Evolutionary conservation across 2,888 invertebrate species (phyloP), one percentile per base, ranked within the genome.

Genomic region (Sminthurinus aureus): DNA sequence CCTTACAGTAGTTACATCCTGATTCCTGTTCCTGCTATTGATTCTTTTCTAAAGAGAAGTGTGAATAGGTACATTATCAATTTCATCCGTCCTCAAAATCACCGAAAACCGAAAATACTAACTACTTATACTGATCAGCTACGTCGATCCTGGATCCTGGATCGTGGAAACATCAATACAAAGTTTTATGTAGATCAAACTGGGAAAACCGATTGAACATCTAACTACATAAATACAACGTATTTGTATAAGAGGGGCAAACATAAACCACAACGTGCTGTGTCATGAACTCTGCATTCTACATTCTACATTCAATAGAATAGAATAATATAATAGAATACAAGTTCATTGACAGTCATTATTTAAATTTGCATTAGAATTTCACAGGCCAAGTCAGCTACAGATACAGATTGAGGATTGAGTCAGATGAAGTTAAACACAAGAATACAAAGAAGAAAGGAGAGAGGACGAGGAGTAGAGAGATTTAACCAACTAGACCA

Each of bases 281-380:
- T 38, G 38, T 38, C 18, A 58, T 58, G 58, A 58, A 58, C 58
- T 58, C 9, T 18, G 9, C 9, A 58, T 13, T 18, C 52, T n/a
- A 52, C 52, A 52, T n/a, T n/a, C n/a, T n/a, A n/a, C n/a, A n/a
- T n/a, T n/a, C n/a, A n/a, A n/a, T n/a, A n/a, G 38, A 38, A 38
- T 38, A 38, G 38, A 38, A 38, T 38, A 38, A 38, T 38, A 38
- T 38, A 38, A 38, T 38, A 6, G 15, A 9, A 71, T 12, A 11
- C 71, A 71, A 71, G 71, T 71, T 71, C 71, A 71, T 71, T 71
- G 71, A 71, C 71, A 71, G 24, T 58, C 15, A 58, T 58, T 58
- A 58, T 58, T 58, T 58, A 71, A 71, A 24, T 26, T 2, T 24
- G 15, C 71, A 26, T 1, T 26, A 24, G 24, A 6, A 26, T 26